Conservation (phyloP, 2,888 invertebrate species). For the Dusona sp. region DNA sequence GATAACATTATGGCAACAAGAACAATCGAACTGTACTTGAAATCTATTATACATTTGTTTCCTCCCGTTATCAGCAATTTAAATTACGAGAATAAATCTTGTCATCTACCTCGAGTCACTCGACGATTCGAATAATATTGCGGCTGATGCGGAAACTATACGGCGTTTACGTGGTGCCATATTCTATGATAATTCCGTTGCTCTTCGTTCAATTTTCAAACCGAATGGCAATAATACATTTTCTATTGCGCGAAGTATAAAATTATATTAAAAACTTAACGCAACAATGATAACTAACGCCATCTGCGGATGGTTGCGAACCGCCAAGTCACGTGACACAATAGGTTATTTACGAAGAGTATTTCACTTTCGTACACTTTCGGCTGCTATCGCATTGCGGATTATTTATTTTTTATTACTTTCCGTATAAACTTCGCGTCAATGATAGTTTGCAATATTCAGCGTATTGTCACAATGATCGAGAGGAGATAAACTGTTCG, state of each 20-base stretch:
- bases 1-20: neutral
- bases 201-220: neutral
- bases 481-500: conserved; percentile 5
- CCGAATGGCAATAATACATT: neutral
- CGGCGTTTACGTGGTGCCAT: conserved; percentile 57
- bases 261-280: neutral
- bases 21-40: neutral
- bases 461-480: neutral
- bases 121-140: conserved; percentile 45
- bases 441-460: neutral
- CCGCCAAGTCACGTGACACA: conserved; percentile 44
- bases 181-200: neutral
- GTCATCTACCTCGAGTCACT: conserved; percentile 47
- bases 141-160: conserved; percentile 46
- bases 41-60: neutral
- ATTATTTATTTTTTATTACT: neutral
- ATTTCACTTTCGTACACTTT: neutral
- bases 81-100: conserved; percentile 28
- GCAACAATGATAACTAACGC: neutral
- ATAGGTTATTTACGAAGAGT: conserved; percentile 30
- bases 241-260: neutral
- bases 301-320: neutral
- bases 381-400: neutral
- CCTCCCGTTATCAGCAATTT: neutral
- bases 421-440: neutral